Evolutionary conservation across 2,797 vertebrate species (phyloP), one percentile per base, ranked within the genome.

Genomic region (Sebastes cheni): DNA sequence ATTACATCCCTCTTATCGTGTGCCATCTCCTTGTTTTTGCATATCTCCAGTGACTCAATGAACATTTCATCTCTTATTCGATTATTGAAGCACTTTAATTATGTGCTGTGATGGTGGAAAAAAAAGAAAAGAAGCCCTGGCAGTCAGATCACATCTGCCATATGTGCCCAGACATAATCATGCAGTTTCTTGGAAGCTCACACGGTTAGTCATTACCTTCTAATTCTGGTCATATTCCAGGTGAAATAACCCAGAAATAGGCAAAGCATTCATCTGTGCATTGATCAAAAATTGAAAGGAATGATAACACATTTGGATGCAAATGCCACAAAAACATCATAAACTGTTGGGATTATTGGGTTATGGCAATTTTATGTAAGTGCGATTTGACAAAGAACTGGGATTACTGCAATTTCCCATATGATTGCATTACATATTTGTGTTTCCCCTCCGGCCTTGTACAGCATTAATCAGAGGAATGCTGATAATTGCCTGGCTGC

Each of bases 401-500:
- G 13, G 25, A 32, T 30, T 14, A 36, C 27, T 23, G 29, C 29
- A 59, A 32, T 58, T 58, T 72, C 36, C 18, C 14, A 30, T 27
- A n/a, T 22, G 25, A 36, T 16, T 59, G 14, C 27, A 13, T 27
- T 20, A 55, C 39, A 64, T 12, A 18, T 70, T 25, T 25, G 66
- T 42, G 50, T 67, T 56, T 75, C 59, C 46, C 27, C 67, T 60
- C 62, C 69, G 81, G 75, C 68, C 34, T 30, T 61, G 52, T 36
- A 6, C 72, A 65, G 59, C 59, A 81, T 85, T 88, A 82, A 90
- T 89, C 79, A 75, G 67, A 74, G 72, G 80, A 88, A 90, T 84
- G 83, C 73, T 91, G 89, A 84, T 91, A 89, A 93, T 82, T 85
- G 69, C 59, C 84, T 56, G 75, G 70, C 75, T 50, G 72, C 56